Base-by-base conservation (phyloP, 2,113 vertebrate species). In the Semicossyphus pulcher region DNA sequence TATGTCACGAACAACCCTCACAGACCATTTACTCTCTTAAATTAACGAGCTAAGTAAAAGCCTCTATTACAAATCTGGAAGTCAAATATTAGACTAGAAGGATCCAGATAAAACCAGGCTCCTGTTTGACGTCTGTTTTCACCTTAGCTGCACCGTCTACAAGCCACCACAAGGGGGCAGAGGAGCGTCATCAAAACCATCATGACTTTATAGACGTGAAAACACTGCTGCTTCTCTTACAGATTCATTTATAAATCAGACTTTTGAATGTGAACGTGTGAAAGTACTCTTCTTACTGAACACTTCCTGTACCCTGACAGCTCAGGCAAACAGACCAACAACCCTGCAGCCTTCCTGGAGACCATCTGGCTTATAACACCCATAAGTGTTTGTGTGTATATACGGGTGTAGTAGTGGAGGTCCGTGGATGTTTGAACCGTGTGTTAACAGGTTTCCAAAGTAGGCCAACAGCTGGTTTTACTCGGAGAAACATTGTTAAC, bases 401-500 rank as follows among this genome's bases (percentile, higher is more conserved):
- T 62, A 47, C 29, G 15, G 0, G 20, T 48, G n/a, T n/a, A n/a
- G n/a, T n/a, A n/a, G n/a, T n/a, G n/a, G n/a, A 41, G 58, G 51
- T 58, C 12, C 28, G 32, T 44, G 34, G 37, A 32, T 72, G 31
- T 12, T 53, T 23, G 26, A 37, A 31, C n/a, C 0, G 18, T 39
- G 39, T 66, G 69, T 61, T 62, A 29, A 49, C 49, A 63, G 59
- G 36, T 44, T 52, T 7, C 9, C 7, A 59, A 74, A 80, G 70
- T 63, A 51, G 77, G 70, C 63, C 70, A 74, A 74, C 63, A 80
- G 57, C 77, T 80, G 70, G 57, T 74, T 74, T 52, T 14, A 63
- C 29, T 80, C 64, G 58, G 36, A 63, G 49, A 72, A 54, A 45
- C 31, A 39, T n/a, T n/a, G n/a, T n/a, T n/a, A n/a, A 61, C 56